These are phyloP conservation scores for Cheilosia grossa DNA, from an alignment of 2,888 invertebrate genomes.

Conservation along the genomic window DNA sequence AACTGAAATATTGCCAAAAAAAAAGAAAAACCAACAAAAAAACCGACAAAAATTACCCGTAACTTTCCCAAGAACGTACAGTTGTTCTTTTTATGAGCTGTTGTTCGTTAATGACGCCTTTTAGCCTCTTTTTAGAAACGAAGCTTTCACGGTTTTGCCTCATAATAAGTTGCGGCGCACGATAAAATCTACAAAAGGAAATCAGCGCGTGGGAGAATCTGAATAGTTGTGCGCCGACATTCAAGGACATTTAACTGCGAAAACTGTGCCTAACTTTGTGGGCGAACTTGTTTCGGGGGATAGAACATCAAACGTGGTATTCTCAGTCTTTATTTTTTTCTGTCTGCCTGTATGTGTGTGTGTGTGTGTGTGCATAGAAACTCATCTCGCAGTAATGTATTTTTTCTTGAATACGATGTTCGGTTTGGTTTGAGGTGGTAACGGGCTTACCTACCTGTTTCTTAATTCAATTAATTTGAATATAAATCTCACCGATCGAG, in stretches of 20 bases:
- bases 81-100: neutral
- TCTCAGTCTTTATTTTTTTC: too few relatives aligned
- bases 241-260: conserved; percentile 13
- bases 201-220: conserved; percentile 10
- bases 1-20: conserved; percentile 5
- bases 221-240: neutral
- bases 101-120: neutral
- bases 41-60: neutral
- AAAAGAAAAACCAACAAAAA: too few relatives aligned
- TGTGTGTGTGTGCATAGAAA: neutral
- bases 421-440: conserved; percentile 6
- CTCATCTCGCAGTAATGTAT: neutral
- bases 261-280: neutral
- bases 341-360: neutral
- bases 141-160: neutral
- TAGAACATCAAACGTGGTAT: neutral
- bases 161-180: neutral
- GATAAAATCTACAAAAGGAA: neutral
- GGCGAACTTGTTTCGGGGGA: neutral
- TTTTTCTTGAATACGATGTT: neutral
- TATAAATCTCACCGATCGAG: conserved; percentile 54
- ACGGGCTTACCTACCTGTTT: conserved; percentile 48
- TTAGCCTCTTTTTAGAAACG: neutral
- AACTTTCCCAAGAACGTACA: neutral
- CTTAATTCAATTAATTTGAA: conserved; percentile 50